Evolutionary conservation across 2,113 vertebrate species (phyloP).

Genomic region (Microcebus lehilahytsara): DNA sequence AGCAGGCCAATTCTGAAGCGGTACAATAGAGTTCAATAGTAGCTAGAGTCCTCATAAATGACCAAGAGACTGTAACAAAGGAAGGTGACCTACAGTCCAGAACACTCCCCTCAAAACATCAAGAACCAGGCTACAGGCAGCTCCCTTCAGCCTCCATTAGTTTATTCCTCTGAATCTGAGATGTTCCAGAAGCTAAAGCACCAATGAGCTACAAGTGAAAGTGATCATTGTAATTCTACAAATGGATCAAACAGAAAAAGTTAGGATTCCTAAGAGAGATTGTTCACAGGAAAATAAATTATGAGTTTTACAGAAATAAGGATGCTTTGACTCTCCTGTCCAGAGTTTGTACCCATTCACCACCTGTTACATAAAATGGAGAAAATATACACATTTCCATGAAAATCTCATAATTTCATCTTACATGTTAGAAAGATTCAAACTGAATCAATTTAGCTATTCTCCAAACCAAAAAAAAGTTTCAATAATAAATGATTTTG

Average conservation of each 20-base stretch:
- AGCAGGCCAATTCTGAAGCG: not conserved
- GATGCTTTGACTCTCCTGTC: not conserved
- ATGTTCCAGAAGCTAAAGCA: not conserved
- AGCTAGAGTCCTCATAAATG: not conserved
- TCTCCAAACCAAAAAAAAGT: not conserved
- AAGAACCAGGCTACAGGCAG: not conserved
- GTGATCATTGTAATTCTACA: not conserved
- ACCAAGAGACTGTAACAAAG: not conserved
- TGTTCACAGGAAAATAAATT: not conserved
- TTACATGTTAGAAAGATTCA: not conserved
- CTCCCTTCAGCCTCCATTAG: not conserved
- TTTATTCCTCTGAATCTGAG: not conserved
- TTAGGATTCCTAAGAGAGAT: not conserved
- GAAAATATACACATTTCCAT: not conserved
- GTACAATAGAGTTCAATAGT: not conserved
- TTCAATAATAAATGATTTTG: constrained; percentile 20
- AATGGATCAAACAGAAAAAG: not conserved
- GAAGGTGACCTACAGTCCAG: not conserved
- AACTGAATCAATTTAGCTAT: not conserved
- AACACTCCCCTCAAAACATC: not conserved
- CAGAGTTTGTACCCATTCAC: not conserved
- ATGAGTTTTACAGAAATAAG: not conserved
- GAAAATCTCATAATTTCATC: not conserved
- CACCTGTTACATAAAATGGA: not conserved
- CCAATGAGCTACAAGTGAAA: not conserved